Evolutionary conservation across 2,888 invertebrate genomes (phyloP), one percentile per base, ranked within the genome.

Genomic region (Synanthedon formicaeformis): DNA sequence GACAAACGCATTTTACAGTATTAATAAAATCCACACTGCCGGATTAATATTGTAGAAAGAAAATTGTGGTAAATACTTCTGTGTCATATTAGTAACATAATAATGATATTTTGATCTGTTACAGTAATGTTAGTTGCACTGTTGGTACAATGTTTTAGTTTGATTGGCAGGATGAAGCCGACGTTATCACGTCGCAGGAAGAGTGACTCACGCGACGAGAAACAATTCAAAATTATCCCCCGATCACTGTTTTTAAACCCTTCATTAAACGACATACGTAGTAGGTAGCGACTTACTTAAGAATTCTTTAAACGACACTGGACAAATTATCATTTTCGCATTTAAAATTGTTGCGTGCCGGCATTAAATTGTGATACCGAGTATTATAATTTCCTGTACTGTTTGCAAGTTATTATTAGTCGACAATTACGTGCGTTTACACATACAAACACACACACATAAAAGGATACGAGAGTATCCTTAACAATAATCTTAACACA

Each of bases 161-260:
- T 72, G 80, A 79, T 80, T 75, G 81, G 81, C 86, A 85, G 86
- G 86, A 86, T 78, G 83, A 78, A 69, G 71, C 71, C 71, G 70
- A 62, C 75, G 86, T 84, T 85, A 86, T 86, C 86, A 70, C 60
- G 71, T 65, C 73, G 76, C 85, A 84, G 86, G 86, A 87, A 81
- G 82, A 76, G 66, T 87, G 87, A 84, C 58, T 83, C 85, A 85
- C 66, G 61, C 66, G 61, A 61, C 64, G 65, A 13, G 45, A 14
- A 49, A 16, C 16, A 16, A 4, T 49, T 14, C 23, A 16, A 49
- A 13, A 49, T 49, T 49, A 23, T 49, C 49, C 49, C 23, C 4
- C 10, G 16, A 23, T 49, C 18, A 49, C 49, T 16, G 70, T 67
- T 67, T 59, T 64, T 23, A 5, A 71, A 64, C 66, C 69, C 73